These are phyloP conservation scores for Heteractis magnifica DNA, from an alignment of 92 coral and sea anemone species.

Conservation along the genomic window DNA sequence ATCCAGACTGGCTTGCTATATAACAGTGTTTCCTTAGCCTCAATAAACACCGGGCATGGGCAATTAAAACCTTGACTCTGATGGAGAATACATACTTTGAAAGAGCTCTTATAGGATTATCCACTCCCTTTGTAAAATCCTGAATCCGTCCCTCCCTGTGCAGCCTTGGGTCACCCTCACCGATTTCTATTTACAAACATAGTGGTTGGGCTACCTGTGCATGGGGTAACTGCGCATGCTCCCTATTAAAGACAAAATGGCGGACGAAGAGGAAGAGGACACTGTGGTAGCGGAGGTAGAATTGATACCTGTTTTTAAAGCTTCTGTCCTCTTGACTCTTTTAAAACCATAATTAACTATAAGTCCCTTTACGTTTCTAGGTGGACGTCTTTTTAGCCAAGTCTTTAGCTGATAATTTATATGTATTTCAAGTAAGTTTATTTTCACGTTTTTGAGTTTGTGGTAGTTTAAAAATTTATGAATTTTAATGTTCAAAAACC, in stretches of 20 bases:
- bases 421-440: slow-evolving; percentile 73
- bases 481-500: background rate
- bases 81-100: too few relatives aligned
- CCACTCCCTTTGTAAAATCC: too few relatives aligned
- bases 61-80: too few relatives aligned
- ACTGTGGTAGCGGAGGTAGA: slow-evolving; percentile 80
- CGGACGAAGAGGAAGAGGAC: slow-evolving; percentile 96
- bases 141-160: too few relatives aligned
- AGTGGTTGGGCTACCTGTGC: background rate
- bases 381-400: slow-evolving; percentile 90
- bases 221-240: slow-evolving; percentile 51
- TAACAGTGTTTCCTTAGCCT: too few relatives aligned
- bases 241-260: slow-evolving; percentile 63
- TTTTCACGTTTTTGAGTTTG: background rate
- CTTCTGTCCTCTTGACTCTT: background rate
- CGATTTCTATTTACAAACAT: background rate
- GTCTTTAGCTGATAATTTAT: slow-evolving; percentile 77
- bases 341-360: background rate
- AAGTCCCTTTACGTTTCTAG: slow-evolving; percentile 22
- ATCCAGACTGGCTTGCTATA: too few relatives aligned
- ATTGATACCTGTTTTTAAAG: background rate
- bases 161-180: too few relatives aligned
- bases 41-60: too few relatives aligned
- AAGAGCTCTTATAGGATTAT: too few relatives aligned
- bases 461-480: background rate